Evolutionary conservation across 64 coral and sea anemone genomes (phyloP), one percentile per base, ranked within the genome.

Genomic region (Hydrozoanthus tunicans): DNA sequence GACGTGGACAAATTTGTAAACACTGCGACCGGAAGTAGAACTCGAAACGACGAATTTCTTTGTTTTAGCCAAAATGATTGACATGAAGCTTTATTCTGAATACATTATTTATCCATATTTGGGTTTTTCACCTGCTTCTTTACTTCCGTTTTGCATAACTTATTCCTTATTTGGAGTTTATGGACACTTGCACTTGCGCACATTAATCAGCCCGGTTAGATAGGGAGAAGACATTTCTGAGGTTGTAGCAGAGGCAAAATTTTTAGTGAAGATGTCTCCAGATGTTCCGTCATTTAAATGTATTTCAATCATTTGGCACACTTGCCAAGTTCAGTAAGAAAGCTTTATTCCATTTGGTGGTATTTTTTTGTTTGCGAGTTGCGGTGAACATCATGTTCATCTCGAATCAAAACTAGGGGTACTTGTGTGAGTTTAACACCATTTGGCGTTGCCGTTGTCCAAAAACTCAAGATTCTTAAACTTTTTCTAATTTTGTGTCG

Each of bases 111-210:
- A 52, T 59, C 84, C 84, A 88, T 88, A 88, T 88, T 74, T 88
- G 84, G 69, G 68, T 2, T 59, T 88, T 88, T 59, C 84, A 88
- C 84, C 84, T 88, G 56, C 74, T 88, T 9, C 4, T 88, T 12
- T 7, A 74, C 84, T 88, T 88, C 68, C 84, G 84, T 60, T 88
- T 88, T 74, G 69, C 69, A 70, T 85, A 71, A 58, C 6, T 57
- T 85, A 71, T 9, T 71, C 82, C 84, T 75, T 88, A 88, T 88
- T 88, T 88, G 84, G 84, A 74, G 54, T 17, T 88, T 88, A 55
- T 75, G 9, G 80, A 74, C 84, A 58, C 73, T 57, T 88, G 84
- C 69, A 88, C 84, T 88, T 88, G 84, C 84, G 84, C 84, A 88
- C 57, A 74, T 24, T 75, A 26, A 58, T 23, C 66, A 59, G 68